Conservation (phyloP, 2,888 invertebrate species). For the Ormyrus thymus region DNA sequence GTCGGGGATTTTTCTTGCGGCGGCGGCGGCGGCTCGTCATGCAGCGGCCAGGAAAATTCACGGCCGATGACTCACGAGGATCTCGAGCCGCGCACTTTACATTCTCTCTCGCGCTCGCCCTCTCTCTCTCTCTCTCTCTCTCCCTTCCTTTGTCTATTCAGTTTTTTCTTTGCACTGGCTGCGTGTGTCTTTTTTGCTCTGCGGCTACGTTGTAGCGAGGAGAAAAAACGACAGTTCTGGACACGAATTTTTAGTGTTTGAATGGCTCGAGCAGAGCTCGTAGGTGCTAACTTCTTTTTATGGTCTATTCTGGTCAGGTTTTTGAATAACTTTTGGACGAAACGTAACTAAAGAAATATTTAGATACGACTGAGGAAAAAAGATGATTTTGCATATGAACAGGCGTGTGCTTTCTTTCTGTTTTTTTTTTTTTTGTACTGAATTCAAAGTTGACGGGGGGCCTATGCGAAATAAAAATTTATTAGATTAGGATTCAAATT, state of each 20-base stretch:
- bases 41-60: slow-evolving; percentile 45
- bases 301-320: neutral
- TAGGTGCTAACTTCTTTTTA: neutral
- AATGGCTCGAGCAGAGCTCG: neutral
- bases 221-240: slow-evolving; percentile 15
- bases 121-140: slow-evolving; percentile 2
- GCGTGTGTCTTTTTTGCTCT: slow-evolving; percentile 14
- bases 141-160: slow-evolving; percentile 20
- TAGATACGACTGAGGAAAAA: too few species aligned
- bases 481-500: too few species aligned
- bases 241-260: slow-evolving; percentile 9
- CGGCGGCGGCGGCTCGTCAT: slow-evolving; percentile 26
- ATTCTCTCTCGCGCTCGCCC: slow-evolving; percentile 11
- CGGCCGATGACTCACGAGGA: slow-evolving; percentile 49
- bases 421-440: too few species aligned
- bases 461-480: too few species aligned
- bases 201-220: neutral
- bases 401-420: too few species aligned
- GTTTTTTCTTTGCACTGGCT: slow-evolving; percentile 1
- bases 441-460: too few species aligned
- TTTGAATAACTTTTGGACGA: neutral
- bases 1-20: slow-evolving; percentile 35
- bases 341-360: too few species aligned
- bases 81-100: slow-evolving; percentile 27
- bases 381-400: too few species aligned